These are phyloP conservation scores for Myzus persicae DNA, from an alignment of 1,140 invertebrate genomes.

Conservation along the genomic window DNA sequence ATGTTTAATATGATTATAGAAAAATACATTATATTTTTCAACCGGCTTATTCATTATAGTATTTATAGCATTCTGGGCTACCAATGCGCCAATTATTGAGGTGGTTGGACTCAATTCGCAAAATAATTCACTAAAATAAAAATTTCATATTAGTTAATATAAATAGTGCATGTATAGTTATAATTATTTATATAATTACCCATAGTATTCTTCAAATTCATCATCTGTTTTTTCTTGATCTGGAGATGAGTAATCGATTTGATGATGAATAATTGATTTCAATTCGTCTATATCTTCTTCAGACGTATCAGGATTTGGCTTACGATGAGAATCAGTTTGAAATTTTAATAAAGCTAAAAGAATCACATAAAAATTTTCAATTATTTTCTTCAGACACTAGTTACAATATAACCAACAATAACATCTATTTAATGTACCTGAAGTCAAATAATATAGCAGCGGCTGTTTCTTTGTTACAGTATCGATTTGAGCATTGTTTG, in stretches of 20 bases:
- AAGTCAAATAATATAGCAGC: slow-evolving; percentile 25
- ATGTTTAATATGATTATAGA: slow-evolving; percentile 27
- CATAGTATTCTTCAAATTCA: slow-evolving; percentile 16
- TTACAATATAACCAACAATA: slow-evolving; percentile 50
- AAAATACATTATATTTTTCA: background rate
- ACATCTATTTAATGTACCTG: slow-evolving; percentile 60
- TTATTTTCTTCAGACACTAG: background rate
- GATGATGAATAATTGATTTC: slow-evolving; percentile 60
- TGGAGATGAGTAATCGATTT: background rate
- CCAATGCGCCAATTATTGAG: slow-evolving; percentile 62
- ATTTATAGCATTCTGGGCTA: slow-evolving; percentile 63
- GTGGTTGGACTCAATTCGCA: slow-evolving; percentile 59
- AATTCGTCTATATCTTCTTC: slow-evolving; percentile 72
- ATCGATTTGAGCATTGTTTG: slow-evolving; percentile 1
- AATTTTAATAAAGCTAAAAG: slow-evolving; percentile 76
- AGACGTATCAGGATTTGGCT: slow-evolving; percentile 72
- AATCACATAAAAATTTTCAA: slow-evolving; percentile 47
- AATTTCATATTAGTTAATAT: background rate
- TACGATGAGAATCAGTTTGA: slow-evolving; percentile 73
- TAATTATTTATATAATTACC: background rate
- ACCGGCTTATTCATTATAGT: slow-evolving; percentile 47
- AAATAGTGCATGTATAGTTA: background rate
- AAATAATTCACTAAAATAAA: slow-evolving; percentile 54
- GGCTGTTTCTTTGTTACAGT: background rate
- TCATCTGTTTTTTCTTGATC: background rate